Base-by-base conservation (phyloP, 2,113 vertebrate species). In the Lota lota region DNA sequence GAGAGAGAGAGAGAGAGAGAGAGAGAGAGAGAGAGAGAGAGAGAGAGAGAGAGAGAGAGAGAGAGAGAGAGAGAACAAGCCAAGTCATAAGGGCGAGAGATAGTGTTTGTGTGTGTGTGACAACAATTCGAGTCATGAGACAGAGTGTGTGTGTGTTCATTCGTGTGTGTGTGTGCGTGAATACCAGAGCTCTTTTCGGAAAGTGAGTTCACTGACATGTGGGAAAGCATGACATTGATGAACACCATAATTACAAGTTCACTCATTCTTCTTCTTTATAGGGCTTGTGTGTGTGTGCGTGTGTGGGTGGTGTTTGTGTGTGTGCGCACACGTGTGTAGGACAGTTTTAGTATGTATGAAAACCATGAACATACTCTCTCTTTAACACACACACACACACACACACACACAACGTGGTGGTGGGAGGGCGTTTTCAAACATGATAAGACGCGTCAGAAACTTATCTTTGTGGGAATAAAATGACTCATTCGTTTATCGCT, bases 401-500 rank as follows among this genome's bases (percentile, higher is more conserved):
- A 61, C 59, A 61, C 59, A 61, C 59, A 22, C 59, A 1, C 6
- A 5, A 33, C 2, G 28, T 33, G 7, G 54, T 66, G n/a, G 65
- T 19, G 58, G 58, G 28, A 33, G 28, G 28, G 28, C 28, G 28
- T 33, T 33, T 33, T 33, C 14, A n/a, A n/a, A 70, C 76, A 64
- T 33, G 83, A 70, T 40, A 56, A 51, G 70, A 69, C 82, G 70
- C 63, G 80, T 28, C 60, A 24, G 22, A 62, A 69, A 61, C 70
- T 68, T 21, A 63, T 76, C 22, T 61, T 8, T 65, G 11, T 56
- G 63, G 33, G 53, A 19, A 5, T 47, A 56, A 72, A 76, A 65
- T 68, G 16, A 36, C 61, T n/a, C 17, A 51, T 22, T 28, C 4
- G 20, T 14, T 54, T 28, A 22, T 53, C 61, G 20, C 28, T 66